Conservation (phyloP, 2,797 vertebrate genomes). For the Labeo calbasu region DNA sequence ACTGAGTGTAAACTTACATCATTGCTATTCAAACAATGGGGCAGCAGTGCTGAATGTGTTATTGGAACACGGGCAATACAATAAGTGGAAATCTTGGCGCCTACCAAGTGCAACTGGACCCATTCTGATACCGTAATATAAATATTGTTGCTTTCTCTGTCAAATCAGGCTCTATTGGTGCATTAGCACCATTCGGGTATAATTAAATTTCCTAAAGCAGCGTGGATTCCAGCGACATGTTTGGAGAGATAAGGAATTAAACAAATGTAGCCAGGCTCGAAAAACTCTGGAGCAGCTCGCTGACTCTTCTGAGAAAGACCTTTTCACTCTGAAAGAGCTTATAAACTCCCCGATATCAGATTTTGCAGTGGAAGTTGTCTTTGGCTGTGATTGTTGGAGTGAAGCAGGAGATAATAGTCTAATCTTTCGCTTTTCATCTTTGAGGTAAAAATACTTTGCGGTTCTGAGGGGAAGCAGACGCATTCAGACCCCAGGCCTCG, state of each 20-base stretch:
- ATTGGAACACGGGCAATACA: conserved; percentile 73
- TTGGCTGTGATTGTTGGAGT: conserved; percentile 65
- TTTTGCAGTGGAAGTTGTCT: conserved; percentile 72
- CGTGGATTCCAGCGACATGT: conserved; percentile 74
- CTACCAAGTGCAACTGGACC: conserved; percentile 61
- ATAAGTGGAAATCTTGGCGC: conserved; percentile 80
- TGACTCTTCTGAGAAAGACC: conserved; percentile 56
- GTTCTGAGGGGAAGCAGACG: conserved; percentile 59
- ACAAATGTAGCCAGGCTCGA: conserved; percentile 65
- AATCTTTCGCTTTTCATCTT: conserved; percentile 38
- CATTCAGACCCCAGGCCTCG: conserved; percentile 48
- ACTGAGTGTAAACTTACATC: conserved; percentile 67
- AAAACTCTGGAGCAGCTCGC: conserved; percentile 66
- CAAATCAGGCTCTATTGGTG: conserved; percentile 56
- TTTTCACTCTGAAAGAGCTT: conserved; percentile 57
- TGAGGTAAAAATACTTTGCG: conserved; percentile 56
- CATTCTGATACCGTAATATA: conserved; percentile 68
- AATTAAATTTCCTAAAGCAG: conserved; percentile 74
- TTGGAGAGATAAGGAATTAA: conserved; percentile 76
- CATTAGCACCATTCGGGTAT: conserved; percentile 65
- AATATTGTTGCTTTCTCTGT: conserved; percentile 76
- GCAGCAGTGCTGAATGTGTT: conserved; percentile 75
- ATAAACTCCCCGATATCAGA: conserved; percentile 64
- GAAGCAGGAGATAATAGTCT: conserved; percentile 52
- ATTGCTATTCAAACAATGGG: conserved; percentile 69